Conservation (phyloP, 1,140 invertebrate species). For the Cherax destructor region DNA sequence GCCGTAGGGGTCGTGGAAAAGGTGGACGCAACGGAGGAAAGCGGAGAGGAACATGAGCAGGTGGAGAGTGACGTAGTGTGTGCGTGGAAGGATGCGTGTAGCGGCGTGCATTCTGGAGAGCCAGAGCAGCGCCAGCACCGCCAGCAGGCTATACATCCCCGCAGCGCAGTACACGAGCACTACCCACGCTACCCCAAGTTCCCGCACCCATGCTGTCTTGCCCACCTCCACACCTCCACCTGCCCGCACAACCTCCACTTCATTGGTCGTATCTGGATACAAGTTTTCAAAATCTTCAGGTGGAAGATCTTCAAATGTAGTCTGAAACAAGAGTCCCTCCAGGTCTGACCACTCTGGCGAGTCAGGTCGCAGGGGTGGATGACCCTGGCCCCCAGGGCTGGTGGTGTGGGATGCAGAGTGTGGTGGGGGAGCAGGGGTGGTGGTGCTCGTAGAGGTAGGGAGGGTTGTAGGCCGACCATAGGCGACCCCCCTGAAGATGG, state of each 20-base stretch:
- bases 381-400: background rate
- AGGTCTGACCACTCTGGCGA: conserved; percentile 2
- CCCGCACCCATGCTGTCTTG: conserved; percentile 25
- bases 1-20: conserved; percentile 94
- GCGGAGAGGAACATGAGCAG: conserved; percentile 87
- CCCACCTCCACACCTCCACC: background rate
- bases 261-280: background rate
- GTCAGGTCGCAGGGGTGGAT: background rate
- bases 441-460: conserved; percentile 11
- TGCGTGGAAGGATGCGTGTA: conserved; percentile 30
- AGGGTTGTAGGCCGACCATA: conserved; percentile 12
- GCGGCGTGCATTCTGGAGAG: conserved; percentile 75
- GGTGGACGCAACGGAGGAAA: conserved; percentile 86
- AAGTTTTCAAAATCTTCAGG: background rate
- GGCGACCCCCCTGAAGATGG: conserved; percentile 31
- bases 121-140: conserved; percentile 83
- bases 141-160: conserved; percentile 86
- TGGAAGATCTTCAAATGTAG: background rate
- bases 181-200: conserved; percentile 89
- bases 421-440: background rate
- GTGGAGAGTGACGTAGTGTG: conserved; percentile 87
- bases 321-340: conserved; percentile 2
- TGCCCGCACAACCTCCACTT: background rate
- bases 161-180: conserved; percentile 91
- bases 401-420: background rate